These are phyloP conservation scores for Calonectris borealis DNA, from an alignment of 2,113 vertebrate species.

Conservation along the genomic window DNA sequence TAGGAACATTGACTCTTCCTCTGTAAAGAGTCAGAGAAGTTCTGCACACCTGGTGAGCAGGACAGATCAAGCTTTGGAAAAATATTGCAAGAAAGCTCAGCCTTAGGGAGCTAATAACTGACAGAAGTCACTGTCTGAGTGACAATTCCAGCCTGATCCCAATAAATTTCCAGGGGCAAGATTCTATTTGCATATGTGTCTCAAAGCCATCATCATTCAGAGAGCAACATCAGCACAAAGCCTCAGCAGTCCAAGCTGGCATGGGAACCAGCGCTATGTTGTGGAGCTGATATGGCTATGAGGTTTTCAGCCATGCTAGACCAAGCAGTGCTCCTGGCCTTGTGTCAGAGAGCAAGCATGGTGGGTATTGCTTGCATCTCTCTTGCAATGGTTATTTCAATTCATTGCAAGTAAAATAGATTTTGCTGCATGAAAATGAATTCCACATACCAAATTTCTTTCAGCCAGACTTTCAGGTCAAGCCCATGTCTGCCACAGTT, in stretches of 20 bases:
- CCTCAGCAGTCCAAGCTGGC: not conserved
- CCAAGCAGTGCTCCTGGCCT: not conserved
- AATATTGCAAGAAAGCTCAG: not conserved
- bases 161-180: not conserved
- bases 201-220: not conserved
- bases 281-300: not conserved
- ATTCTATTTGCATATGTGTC: not conserved
- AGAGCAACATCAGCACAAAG: not conserved
- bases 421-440: not conserved
- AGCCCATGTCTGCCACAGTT: not conserved
- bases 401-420: not conserved
- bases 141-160: not conserved
- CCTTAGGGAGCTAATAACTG: not conserved
- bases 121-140: not conserved
- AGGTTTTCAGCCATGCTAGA: not conserved
- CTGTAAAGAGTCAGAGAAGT: not conserved
- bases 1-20: not conserved
- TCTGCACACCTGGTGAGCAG: not conserved
- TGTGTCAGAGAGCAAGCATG: not conserved
- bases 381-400: not conserved
- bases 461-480: not conserved
- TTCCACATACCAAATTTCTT: not conserved
- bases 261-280: not conserved
- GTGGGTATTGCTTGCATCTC: not conserved
- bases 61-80: not conserved